Percentiles rank a stretch among this genome's conserved stretches.
Conservation (phyloP, 2,888 invertebrate species). For the Chrysodeixis includens region DNA sequence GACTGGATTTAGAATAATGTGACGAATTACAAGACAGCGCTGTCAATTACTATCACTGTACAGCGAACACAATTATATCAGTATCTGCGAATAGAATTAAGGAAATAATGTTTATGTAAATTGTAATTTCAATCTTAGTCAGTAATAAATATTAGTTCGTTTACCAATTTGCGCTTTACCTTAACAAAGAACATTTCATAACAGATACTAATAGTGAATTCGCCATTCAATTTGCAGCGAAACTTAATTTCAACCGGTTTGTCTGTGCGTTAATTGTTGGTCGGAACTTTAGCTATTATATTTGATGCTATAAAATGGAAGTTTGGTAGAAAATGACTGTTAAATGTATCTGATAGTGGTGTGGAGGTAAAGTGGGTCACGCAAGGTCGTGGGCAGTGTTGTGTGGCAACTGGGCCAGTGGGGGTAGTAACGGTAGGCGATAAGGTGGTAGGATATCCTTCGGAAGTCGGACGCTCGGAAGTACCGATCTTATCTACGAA, state of each 20-base stretch:
- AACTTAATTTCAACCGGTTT: constrained; percentile 45
- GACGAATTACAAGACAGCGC: constrained; percentile 6
- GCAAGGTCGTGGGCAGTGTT: constrained; percentile 65
- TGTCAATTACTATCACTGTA: constrained; percentile 5
- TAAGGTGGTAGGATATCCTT: constrained; percentile 80
- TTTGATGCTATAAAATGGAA: constrained; percentile 61
- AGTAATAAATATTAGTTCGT: constrained; percentile 10
- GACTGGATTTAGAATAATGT: constrained; percentile 5
- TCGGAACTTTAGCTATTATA: constrained; percentile 72
- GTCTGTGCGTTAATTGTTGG: constrained; percentile 75
- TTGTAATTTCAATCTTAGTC: constrained; percentile 21
- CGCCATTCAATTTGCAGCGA: constrained; percentile 47
- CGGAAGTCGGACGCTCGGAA: constrained; percentile 74
- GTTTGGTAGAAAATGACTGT: constrained; percentile 71
- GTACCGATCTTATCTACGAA: constrained; percentile 71
- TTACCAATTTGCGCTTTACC: constrained; percentile 19
- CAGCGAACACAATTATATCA: constrained; percentile 31
- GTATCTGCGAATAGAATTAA: constrained; percentile 25
- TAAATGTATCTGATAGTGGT: constrained; percentile 73
- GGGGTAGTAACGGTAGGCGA: constrained; percentile 66
- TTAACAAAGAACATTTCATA: constrained; percentile 48
- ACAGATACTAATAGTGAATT: constrained; percentile 23
- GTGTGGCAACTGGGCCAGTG: constrained; percentile 41
- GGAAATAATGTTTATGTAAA: constrained; percentile 20
- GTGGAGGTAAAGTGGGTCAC: constrained; percentile 71